These are phyloP conservation scores for Enteromius anoplus DNA, from an alignment of 2,797 vertebrate genomes.

Conservation along the genomic window DNA sequence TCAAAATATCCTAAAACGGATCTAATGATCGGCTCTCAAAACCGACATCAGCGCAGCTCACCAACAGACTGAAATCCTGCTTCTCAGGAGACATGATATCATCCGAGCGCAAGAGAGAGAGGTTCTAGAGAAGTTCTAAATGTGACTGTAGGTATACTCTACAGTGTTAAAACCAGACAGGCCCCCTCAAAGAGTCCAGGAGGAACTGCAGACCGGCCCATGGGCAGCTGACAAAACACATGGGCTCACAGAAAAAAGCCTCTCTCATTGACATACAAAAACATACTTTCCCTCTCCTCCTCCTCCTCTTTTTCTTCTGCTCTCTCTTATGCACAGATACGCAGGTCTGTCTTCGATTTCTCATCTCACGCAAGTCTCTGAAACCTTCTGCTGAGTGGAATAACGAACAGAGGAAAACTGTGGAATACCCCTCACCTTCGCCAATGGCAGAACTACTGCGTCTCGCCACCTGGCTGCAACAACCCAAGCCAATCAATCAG, in stretches of 20 bases:
- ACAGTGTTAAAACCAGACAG: conserved; percentile 42
- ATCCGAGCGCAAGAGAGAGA: not conserved
- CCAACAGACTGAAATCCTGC: conserved; percentile 14
- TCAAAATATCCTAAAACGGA: not conserved
- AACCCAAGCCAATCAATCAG: conserved; percentile 49
- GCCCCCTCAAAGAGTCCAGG: conserved; percentile 52
- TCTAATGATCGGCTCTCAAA: not conserved
- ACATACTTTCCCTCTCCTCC: conserved; percentile 20
- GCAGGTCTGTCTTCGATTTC: conserved; percentile 51
- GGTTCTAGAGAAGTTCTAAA: not conserved
- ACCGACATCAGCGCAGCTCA: not conserved
- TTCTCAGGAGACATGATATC: conserved; percentile 48
- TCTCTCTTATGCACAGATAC: conserved; percentile 29
- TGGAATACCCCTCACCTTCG: conserved; percentile 49
- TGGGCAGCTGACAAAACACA: conserved; percentile 64
- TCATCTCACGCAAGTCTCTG: conserved; percentile 32
- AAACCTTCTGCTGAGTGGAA: conserved; percentile 24
- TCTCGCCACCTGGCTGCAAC: conserved; percentile 15
- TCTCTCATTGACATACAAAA: conserved; percentile 42
- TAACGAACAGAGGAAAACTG: conserved; percentile 6
- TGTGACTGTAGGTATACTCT: conserved; percentile 21
- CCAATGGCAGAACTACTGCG: conserved; percentile 13
- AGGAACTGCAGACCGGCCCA: conserved; percentile 56
- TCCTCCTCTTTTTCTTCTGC: conserved; percentile 3
- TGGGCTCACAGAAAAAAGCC: conserved; percentile 50